Evolutionary conservation across 2,113 vertebrate genomes (phyloP).

Genomic region (Pagrus major): DNA sequence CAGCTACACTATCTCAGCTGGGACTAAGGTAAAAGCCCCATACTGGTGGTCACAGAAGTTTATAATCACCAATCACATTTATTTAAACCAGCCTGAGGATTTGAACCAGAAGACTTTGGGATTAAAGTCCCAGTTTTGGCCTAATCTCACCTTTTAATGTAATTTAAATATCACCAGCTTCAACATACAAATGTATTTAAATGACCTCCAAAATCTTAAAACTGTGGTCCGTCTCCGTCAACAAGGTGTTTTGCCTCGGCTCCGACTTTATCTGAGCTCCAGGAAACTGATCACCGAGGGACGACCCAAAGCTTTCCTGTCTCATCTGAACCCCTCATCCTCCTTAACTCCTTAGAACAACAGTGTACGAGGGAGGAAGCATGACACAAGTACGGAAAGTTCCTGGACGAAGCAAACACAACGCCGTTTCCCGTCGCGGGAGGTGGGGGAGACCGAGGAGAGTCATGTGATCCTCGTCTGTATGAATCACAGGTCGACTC

Average conservation of each 20-base stretch:
- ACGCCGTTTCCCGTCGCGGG: conserved; percentile 54
- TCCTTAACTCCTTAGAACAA: conserved; percentile 62
- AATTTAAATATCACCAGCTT: not conserved
- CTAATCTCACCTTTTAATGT: not conserved
- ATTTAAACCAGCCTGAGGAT: not conserved
- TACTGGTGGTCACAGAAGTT: not conserved
- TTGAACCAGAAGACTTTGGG: not conserved
- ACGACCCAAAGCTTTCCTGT: conserved; percentile 58
- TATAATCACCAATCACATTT: not conserved
- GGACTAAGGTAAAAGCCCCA: not conserved
- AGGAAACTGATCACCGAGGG: conserved; percentile 57
- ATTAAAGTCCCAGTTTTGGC: not conserved
- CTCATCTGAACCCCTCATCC: conserved; percentile 46
- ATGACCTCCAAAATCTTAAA: not conserved
- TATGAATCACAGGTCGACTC: conserved; percentile 36
- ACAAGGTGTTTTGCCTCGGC: not conserved
- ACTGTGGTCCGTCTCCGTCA: not conserved
- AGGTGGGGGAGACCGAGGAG: not conserved
- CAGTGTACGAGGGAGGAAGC: conserved; percentile 66
- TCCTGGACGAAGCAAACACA: conserved; percentile 52
- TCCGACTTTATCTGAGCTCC: conserved; percentile 53
- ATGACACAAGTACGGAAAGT: conserved; percentile 75
- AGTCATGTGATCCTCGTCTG: conserved; percentile 38
- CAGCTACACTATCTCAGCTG: not conserved
- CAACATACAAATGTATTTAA: not conserved